Conservation (phyloP, 1,140 invertebrate genomes). For the Lordiphosa collinella region DNA sequence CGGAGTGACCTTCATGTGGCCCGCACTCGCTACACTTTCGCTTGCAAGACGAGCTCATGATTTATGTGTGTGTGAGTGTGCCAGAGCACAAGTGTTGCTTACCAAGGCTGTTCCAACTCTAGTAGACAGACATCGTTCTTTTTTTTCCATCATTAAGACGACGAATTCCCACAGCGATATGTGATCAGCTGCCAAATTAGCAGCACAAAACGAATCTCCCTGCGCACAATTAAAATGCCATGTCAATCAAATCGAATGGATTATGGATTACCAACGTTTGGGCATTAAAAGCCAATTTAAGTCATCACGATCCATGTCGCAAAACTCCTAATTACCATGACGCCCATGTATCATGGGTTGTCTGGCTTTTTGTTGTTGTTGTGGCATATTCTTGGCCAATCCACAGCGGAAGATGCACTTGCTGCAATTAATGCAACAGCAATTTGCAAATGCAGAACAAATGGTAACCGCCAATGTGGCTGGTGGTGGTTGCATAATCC, state of each 20-base stretch:
- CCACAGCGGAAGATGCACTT: slow-evolving; percentile 50
- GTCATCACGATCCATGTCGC: neutral
- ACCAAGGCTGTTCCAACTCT: slow-evolving; percentile 45
- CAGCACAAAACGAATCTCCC: slow-evolving; percentile 13
- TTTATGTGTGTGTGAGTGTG: slow-evolving; percentile 50
- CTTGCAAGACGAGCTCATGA: slow-evolving; percentile 52
- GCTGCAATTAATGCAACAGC: slow-evolving; percentile 60
- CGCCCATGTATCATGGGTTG: slow-evolving; percentile 19
- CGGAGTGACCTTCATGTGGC: slow-evolving; percentile 52
- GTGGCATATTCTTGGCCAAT: slow-evolving; percentile 45
- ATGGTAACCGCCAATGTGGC: slow-evolving; percentile 16
- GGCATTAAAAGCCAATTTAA: slow-evolving; percentile 30
- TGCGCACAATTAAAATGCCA: slow-evolving; percentile 64
- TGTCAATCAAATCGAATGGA: slow-evolving; percentile 64
- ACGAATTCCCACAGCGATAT: slow-evolving; percentile 52
- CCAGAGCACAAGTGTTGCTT: slow-evolving; percentile 42
- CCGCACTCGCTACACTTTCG: slow-evolving; percentile 53
- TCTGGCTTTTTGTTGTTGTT: slow-evolving; percentile 10
- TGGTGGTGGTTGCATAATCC: slow-evolving; percentile 46
- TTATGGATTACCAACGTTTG: slow-evolving; percentile 45
- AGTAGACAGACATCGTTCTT: slow-evolving; percentile 24
- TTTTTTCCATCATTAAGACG: slow-evolving; percentile 52
- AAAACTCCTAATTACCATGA: slow-evolving; percentile 54
- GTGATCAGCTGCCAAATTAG: slow-evolving; percentile 31
- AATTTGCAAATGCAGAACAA: slow-evolving; percentile 57